Evolutionary conservation across 2,888 invertebrate species (phyloP), one percentile per base, ranked within the genome.

Genomic region (Ceramica pisi): DNA sequence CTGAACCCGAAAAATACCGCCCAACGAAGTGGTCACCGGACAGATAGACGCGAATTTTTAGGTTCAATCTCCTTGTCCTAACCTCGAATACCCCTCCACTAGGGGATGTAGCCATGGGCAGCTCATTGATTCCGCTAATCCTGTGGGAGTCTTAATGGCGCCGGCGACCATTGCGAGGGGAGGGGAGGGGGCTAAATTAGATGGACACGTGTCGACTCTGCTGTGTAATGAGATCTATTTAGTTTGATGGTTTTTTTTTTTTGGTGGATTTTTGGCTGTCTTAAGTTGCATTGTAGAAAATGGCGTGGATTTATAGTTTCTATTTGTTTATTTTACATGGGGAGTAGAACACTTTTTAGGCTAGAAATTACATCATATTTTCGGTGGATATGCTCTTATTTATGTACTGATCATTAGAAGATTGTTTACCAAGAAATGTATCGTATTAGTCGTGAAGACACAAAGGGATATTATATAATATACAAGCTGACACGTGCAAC

Each of bases 91-190:
- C 9, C 35, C 3, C 2, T 53, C 38, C n/a, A 59, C 31, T 41
- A 50, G 50, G 71, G 74, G 65, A 70, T 69, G 16, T 60, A 59
- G 41, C 60, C 57, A 68, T 68, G 53, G 51, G 46, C 55, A 64
- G 48, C 91, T 92, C 93, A 94, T 93, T 94, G 94, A 93, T 93
- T 93, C 88, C 85, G 87, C 87, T 93, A 93, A 94, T 93, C 94
- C 92, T 88, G 88, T 83, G 91, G 92, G 93, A 90, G 85, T 89
- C 90, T 87, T 92, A 93, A 92, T 92, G 89, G 91, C 76, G 53
- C 53, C 53, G 72, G 63, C 66, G 88, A 87, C 85, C 83, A 85
- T 75, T 78, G 88, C 84, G 86, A 87, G 89, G 82, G 75, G 78
- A 87, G 10, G 82, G 75, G 78, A 87, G 85, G 86, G 89, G 89